phyloP scores from a whole-genome alignment of 2,113 vertebrate genomes.

The Heptranchias perlo region DNA sequence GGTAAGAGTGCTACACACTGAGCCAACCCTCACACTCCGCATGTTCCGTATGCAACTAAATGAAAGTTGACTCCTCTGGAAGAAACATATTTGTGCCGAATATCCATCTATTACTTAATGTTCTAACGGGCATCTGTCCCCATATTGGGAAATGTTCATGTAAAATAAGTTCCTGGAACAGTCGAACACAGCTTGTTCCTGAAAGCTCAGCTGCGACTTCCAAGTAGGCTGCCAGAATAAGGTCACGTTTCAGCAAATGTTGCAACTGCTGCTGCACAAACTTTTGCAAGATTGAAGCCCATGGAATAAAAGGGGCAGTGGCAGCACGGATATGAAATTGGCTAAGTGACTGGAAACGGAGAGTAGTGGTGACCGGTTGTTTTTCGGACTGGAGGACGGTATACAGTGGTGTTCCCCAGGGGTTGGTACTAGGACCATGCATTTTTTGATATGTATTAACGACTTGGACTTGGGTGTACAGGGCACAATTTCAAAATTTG shows the following conservation, averaged over 20 bases:
- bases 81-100: background rate
- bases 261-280: background rate
- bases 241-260: background rate
- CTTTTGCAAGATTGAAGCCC: too few species aligned
- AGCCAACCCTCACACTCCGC: background rate
- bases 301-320: too few species aligned
- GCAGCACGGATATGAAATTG: too few species aligned
- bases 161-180: background rate
- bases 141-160: background rate
- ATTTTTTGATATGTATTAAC: too few species aligned
- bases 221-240: background rate
- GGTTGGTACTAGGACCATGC: too few species aligned
- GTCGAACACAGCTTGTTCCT: background rate
- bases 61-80: background rate
- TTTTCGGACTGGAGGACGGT: too few species aligned
- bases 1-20: background rate
- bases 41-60: background rate
- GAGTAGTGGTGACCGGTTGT: too few species aligned
- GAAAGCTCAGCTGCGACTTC: background rate
- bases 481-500: too few species aligned
- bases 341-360: too few species aligned
- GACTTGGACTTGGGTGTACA: too few species aligned
- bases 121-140: background rate
- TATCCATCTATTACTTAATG: background rate
- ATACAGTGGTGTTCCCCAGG: too few species aligned